A percentile compares a stretch with the other conserved stretches of the same genome.
phyloP scores from a whole-genome alignment of 2,888 invertebrate species.

The Hesperia comma region DNA sequence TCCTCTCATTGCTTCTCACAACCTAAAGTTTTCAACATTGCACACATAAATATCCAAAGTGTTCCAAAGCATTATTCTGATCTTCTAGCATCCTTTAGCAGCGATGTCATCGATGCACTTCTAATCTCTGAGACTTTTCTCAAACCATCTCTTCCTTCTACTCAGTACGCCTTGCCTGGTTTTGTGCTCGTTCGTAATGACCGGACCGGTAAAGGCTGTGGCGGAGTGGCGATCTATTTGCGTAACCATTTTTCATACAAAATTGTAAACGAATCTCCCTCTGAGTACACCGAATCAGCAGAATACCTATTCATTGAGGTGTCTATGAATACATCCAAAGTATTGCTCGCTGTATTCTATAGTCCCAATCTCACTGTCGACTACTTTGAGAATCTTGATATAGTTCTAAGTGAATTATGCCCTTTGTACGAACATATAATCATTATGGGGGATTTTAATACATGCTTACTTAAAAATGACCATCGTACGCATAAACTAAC shows the following conservation, averaged over 20 bases:
- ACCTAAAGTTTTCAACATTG: too few relatives aligned
- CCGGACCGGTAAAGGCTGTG: not conserved
- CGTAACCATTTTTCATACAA: not conserved
- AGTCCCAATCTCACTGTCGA: not conserved
- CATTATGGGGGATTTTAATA: slow-evolving; percentile 3
- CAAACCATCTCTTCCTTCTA: not conserved
- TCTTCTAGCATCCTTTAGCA: too few relatives aligned
- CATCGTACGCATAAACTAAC: not conserved
- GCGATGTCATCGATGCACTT: too few relatives aligned
- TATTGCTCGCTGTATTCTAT: not conserved
- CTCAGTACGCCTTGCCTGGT: not conserved
- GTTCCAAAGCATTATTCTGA: too few relatives aligned
- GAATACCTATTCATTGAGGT: slow-evolving; percentile 5
- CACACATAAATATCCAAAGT: too few relatives aligned
- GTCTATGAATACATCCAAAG: not conserved
- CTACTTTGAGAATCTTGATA: not conserved
- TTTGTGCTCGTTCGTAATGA: too few relatives aligned
- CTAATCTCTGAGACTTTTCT: too few relatives aligned
- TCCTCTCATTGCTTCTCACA: too few relatives aligned
- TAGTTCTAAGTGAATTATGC: not conserved
- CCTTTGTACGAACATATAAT: slow-evolving; percentile 4
- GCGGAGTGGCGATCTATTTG: slow-evolving; percentile 2
- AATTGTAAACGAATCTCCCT: not conserved
- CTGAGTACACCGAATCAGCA: not conserved
- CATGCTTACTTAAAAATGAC: not conserved